Percentiles rank a stretch among this genome's conserved stretches.
These are phyloP conservation scores for Ceyx cyanopectus DNA, from an alignment of 2,113 vertebrate genomes.

Conservation along the genomic window DNA sequence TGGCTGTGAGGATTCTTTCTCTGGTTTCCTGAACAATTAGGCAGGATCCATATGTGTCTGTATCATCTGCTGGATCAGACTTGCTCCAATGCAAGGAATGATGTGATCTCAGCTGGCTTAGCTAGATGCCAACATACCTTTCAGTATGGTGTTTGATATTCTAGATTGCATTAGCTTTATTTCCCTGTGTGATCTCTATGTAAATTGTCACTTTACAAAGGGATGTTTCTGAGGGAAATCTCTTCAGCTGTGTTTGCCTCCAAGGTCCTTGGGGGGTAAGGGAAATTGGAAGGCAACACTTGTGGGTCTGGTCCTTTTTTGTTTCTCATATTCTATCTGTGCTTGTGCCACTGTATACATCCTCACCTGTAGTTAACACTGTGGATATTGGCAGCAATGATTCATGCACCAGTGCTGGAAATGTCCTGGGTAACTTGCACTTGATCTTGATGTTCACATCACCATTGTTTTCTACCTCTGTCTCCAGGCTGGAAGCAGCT, in stretches of 20 bases:
- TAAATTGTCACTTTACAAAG: not conserved
- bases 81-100: not conserved
- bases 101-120: not conserved
- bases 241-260: not conserved
- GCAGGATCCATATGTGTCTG: not conserved
- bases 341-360: not conserved
- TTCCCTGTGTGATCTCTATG: not conserved
- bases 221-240: not conserved
- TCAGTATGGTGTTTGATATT: not conserved
- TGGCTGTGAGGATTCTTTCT: not conserved
- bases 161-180: not conserved
- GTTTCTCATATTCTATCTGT: not conserved
- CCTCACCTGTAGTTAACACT: not conserved
- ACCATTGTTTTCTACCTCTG: fast-evolving
- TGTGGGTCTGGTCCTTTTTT: not conserved
- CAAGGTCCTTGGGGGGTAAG: not conserved
- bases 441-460: not conserved
- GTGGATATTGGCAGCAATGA: not conserved
- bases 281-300: not conserved
- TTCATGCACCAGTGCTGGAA: not conserved
- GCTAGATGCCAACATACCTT: not conserved
- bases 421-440: fast-evolving
- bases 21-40: not conserved
- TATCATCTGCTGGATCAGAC: not conserved
- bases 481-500: not conserved